Percentiles rank a stretch among this genome's conserved stretches.
These are phyloP conservation scores for Megaleporinus macrocephalus DNA, from an alignment of 2,113 vertebrate species.

Conservation along the genomic window DNA sequence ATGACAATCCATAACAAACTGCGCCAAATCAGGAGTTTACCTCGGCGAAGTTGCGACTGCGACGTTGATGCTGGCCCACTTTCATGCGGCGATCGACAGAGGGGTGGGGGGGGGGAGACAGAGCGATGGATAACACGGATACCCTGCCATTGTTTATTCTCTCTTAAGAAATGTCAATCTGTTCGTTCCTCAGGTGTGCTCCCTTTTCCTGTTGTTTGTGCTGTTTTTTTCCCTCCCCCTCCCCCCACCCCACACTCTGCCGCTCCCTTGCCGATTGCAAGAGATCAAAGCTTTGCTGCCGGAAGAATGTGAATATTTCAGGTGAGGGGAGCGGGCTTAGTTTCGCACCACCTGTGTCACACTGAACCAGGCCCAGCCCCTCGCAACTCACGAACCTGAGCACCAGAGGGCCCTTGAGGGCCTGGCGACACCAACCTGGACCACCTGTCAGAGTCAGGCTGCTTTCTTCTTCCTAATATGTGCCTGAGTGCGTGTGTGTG, in stretches of 20 bases:
- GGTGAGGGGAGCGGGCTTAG: constrained; percentile 70
- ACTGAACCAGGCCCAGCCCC: constrained; percentile 68
- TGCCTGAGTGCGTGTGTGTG: constrained; percentile 32
- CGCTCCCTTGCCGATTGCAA: constrained; percentile 72
- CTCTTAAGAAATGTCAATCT: constrained; percentile 83
- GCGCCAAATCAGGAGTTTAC: constrained; percentile 48
- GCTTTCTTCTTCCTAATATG: constrained; percentile 66
- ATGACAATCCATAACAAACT: constrained; percentile 59
- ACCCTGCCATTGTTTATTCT: constrained; percentile 82
- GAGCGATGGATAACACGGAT: constrained; percentile 60
- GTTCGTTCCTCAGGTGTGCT: constrained; percentile 79
- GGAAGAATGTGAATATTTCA: constrained; percentile 82
- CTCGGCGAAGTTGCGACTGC: constrained; percentile 29
- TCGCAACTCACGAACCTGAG: constrained; percentile 66
- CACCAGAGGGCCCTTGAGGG: constrained; percentile 72
- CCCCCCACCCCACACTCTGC: constrained; percentile 40
- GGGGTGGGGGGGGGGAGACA: constrained; percentile 30
- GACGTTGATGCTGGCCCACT: constrained; percentile 73
- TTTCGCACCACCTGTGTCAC: constrained; percentile 78
- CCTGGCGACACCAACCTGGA: constrained; percentile 70
- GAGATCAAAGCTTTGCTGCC: constrained; percentile 79
- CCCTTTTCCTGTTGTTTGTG: constrained; percentile 79
- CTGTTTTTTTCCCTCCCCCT: constrained; percentile 63
- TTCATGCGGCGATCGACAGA: constrained; percentile 58
- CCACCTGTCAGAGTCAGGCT: constrained; percentile 77